Evolutionary conservation across 2,797 vertebrate species (phyloP).

Genomic region (Pseudochromis fuscus): DNA sequence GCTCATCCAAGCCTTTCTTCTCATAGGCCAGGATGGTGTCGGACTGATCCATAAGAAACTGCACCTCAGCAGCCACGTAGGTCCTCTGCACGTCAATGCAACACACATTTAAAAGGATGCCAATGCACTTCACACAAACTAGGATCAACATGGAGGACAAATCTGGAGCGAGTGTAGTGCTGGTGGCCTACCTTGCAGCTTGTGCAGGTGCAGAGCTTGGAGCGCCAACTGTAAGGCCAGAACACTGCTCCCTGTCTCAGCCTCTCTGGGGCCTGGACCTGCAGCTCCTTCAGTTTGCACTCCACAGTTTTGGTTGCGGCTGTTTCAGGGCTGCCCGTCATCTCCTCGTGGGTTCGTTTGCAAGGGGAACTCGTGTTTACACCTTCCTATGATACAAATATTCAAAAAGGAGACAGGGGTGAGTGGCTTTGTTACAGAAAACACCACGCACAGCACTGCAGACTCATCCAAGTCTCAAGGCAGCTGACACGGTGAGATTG

Average conservation of each 20-base stretch:
- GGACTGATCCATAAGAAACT: conserved; percentile 92
- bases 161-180: not conserved
- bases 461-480: conserved; percentile 37
- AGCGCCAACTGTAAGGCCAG: conserved; percentile 93
- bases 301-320: conserved; percentile 11
- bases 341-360: conserved; percentile 75
- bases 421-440: conserved; percentile 1
- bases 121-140: not conserved
- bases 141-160: no score
- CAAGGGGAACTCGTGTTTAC: conserved; percentile 45
- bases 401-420: not conserved
- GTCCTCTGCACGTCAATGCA: conserved; percentile 79
- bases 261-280: conserved; percentile 73
- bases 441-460: conserved; percentile 14
- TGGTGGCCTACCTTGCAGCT: conserved; percentile 88
- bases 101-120: conserved; percentile 16
- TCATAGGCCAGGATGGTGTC: conserved; percentile 96
- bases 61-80: conserved; percentile 89
- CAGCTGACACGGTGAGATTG: conserved; percentile 40
- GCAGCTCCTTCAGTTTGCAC: conserved; percentile 88
- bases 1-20: conserved; percentile 89
- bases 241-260: conserved; percentile 87
- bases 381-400: conserved; percentile 55
- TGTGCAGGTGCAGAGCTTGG: conserved; percentile 91
- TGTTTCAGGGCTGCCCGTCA: conserved; percentile 32